Percentiles rank a stretch among this genome's conserved stretches.
phyloP scores from a whole-genome alignment of 2,113 vertebrate genomes.

The Caranx ignobilis region DNA sequence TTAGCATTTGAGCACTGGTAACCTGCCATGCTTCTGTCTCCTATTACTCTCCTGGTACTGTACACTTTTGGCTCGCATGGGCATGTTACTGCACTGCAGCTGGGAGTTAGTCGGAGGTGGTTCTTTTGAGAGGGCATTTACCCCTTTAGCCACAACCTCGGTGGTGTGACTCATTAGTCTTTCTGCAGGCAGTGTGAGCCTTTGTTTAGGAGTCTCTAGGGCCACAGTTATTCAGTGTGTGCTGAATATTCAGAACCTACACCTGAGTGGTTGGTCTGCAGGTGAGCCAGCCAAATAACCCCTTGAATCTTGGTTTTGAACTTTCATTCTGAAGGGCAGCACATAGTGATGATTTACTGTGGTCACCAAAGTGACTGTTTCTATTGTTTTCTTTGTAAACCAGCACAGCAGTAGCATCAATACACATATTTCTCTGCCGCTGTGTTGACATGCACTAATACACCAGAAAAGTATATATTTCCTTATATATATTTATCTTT shows the following conservation, averaged over 20 bases:
- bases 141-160: slow-evolving; percentile 9
- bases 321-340: not conserved
- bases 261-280: slow-evolving; percentile 1
- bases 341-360: not conserved
- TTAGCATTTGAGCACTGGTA: not conserved
- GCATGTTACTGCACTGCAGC: not conserved
- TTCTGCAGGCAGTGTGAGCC: not conserved
- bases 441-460: not conserved
- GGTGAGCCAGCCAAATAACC: not conserved
- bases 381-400: not conserved
- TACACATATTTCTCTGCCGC: not conserved
- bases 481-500: too few relatives aligned
- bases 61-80: not conserved
- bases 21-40: not conserved
- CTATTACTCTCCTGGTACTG: not conserved
- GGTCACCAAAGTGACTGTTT: not conserved
- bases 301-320: slow-evolving; percentile 7
- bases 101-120: not conserved
- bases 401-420: not conserved
- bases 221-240: slow-evolving; percentile 23
- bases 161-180: slow-evolving; percentile 16
- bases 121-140: slow-evolving; percentile 32
- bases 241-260: not conserved
- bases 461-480: too few relatives aligned
- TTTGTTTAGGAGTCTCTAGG: slow-evolving; percentile 26